phyloP scores from a whole-genome alignment of 1,140 invertebrate species.

The Polypedilum vanderplanki region DNA sequence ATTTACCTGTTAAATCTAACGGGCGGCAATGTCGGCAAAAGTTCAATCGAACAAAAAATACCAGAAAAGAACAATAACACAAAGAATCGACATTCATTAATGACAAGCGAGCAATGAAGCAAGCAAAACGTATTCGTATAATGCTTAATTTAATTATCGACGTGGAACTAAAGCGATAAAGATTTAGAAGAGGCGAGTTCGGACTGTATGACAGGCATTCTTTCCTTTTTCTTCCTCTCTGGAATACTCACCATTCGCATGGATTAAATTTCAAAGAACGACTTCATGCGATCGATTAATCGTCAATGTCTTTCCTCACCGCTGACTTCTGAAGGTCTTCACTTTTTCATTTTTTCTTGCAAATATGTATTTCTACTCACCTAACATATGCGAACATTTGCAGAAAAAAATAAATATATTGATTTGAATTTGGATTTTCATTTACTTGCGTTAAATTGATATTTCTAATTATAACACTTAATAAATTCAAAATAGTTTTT shows the following conservation, averaged over 20 bases:
- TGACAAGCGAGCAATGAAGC: neutral
- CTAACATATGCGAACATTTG: too few species aligned
- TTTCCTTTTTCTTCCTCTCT: neutral
- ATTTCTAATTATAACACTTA: too few species aligned
- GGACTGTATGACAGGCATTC: neutral
- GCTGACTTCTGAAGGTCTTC: slow-evolving; percentile 16
- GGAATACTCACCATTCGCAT: too few species aligned
- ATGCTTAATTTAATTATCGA: slow-evolving; percentile 28
- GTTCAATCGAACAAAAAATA: neutral
- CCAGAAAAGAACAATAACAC: neutral
- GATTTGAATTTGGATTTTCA: too few species aligned
- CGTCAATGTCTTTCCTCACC: slow-evolving; percentile 21
- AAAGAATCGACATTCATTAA: slow-evolving; percentile 20
- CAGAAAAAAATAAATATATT: neutral
- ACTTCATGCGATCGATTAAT: slow-evolving; percentile 6
- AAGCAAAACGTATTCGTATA: neutral
- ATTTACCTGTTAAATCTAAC: slow-evolving; percentile 25
- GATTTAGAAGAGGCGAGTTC: neutral
- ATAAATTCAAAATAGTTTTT: too few species aligned
- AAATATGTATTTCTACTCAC: neutral
- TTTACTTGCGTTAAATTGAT: too few species aligned
- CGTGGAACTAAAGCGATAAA: slow-evolving; percentile 27
- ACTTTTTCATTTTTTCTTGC: neutral
- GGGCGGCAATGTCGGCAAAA: neutral
- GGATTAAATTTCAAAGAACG: too few species aligned